Base-by-base conservation (phyloP, 2,888 invertebrate species). In the Pasiphila rectangulata region DNA sequence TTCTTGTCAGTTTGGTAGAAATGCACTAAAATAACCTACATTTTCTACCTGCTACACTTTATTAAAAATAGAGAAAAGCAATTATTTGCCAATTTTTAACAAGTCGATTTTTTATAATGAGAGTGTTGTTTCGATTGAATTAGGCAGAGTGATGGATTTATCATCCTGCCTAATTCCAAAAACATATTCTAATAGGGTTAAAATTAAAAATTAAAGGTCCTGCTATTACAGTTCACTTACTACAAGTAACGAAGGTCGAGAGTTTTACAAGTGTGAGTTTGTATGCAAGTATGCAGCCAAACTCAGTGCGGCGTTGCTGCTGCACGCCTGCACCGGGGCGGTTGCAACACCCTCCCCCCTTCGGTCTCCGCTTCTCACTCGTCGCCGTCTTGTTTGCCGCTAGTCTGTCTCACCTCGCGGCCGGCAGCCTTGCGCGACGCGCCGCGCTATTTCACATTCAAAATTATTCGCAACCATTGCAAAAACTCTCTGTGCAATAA, bases 351-450 rank as follows among this genome's bases (percentile, higher is more conserved):
- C 86, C 88, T 86, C 87, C 86, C 88, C 87, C 84, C 87, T 82
- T 85, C 84, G 71, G 83, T 85, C 83, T 77, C 83, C 82, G 79
- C 79, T 85, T 85, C 86, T 86, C 87, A 78, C 83, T 86, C 88
- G 83, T 78, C 79, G 83, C 41, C 82, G 86, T 84, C 87, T 86
- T 84, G 84, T 85, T 86, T 84, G 85, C 86, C 85, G 86, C 84
- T 85, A 80, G 86, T 87, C 85, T 85, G 87, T 88, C 88, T 87
- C 88, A 86, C 85, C 87, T 87, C 86, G 87, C 88, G 87, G 88
- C 87, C 88, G 87, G 86, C 86, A 86, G 86, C 87, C 86, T 86
- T 84, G 86, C 85, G 86, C 87, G 86, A 86, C 87, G 88, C 88
- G 88, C 87, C 88, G 88, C 88, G 86, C 87, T 87, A 79, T 84